A percentile compares a stretch with the other conserved stretches of the same genome.
Evolutionary conservation across 2,888 invertebrate genomes (phyloP).

Genomic region (Blera fallax): DNA sequence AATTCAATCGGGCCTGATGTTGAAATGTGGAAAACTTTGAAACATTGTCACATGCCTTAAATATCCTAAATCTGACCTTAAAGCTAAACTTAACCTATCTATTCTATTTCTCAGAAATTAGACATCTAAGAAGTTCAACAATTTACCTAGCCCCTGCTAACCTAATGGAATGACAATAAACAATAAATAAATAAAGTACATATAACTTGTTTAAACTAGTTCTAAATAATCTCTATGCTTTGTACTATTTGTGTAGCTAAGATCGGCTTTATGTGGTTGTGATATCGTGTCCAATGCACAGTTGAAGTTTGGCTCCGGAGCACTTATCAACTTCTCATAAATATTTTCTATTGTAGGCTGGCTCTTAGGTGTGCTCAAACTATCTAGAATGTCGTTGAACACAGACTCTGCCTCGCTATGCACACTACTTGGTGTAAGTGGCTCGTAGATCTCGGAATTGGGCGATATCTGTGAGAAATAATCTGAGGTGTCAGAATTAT

Average conservation of each 20-base stretch:
- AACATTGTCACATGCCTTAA: slow-evolving; percentile 24
- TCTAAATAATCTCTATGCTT: background rate
- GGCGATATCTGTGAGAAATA: slow-evolving; percentile 75
- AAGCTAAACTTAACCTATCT: background rate
- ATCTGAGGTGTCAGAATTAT: slow-evolving; percentile 71
- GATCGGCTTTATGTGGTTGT: no score
- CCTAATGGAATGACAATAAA: background rate
- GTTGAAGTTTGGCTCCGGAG: no score
- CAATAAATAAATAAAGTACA: background rate
- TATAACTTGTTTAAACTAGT: background rate
- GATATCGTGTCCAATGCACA: no score
- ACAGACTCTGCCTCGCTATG: slow-evolving; percentile 70
- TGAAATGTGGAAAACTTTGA: slow-evolving; percentile 37
- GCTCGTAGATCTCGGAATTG: slow-evolving; percentile 75
- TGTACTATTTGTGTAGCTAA: background rate
- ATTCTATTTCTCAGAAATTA: slow-evolving; percentile 8
- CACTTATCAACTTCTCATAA: no score
- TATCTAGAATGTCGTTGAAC: slow-evolving; percentile 42
- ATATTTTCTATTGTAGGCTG: slow-evolving; percentile 21
- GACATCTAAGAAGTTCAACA: slow-evolving; percentile 23
- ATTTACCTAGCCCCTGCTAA: no score
- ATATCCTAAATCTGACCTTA: background rate
- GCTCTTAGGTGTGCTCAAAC: slow-evolving; percentile 47
- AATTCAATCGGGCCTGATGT: slow-evolving; percentile 41
- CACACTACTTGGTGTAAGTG: slow-evolving; percentile 77